phyloP scores from a whole-genome alignment of 2,888 invertebrate species.

The Epirrita christyi region DNA sequence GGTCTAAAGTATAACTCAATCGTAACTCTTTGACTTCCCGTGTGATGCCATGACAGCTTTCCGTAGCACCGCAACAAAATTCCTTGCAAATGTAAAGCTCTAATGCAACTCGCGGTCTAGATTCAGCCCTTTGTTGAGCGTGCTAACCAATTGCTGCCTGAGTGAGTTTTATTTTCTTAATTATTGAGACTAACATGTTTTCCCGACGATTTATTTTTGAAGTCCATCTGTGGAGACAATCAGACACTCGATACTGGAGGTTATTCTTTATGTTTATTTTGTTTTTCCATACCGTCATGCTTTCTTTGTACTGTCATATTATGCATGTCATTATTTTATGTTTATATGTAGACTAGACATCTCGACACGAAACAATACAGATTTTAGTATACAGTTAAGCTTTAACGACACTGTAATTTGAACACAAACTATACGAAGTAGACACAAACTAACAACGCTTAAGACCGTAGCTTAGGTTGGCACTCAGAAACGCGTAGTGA shows the following conservation, averaged over 20 bases:
- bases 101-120: slow-evolving; percentile 52
- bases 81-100: slow-evolving; percentile 43
- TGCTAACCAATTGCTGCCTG: slow-evolving; percentile 85
- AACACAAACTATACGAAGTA: slow-evolving; percentile 62
- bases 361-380: slow-evolving; percentile 53
- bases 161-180: slow-evolving; percentile 73
- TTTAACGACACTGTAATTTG: slow-evolving; percentile 67
- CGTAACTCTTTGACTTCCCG: slow-evolving; percentile 79
- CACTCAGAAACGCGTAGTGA: slow-evolving; percentile 51
- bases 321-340: slow-evolving; percentile 77
- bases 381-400: slow-evolving; percentile 54
- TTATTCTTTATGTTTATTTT: slow-evolving; percentile 52
- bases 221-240: slow-evolving; percentile 70
- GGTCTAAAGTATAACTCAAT: slow-evolving; percentile 78
- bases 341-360: slow-evolving; percentile 59
- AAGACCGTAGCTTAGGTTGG: slow-evolving; percentile 61
- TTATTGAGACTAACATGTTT: slow-evolving; percentile 66
- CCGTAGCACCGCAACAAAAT: slow-evolving; percentile 53
- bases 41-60: slow-evolving; percentile 83
- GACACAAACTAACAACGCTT: slow-evolving; percentile 75
- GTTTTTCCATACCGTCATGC: slow-evolving; percentile 68
- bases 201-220: slow-evolving; percentile 82
- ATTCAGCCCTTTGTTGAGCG: slow-evolving; percentile 52
- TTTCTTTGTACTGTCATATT: slow-evolving; percentile 71
- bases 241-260: slow-evolving; percentile 40